Percentiles rank a stretch among this genome's conserved stretches.
Evolutionary conservation across 2,113 vertebrate species (phyloP).

Genomic region (Natator depressus): DNA sequence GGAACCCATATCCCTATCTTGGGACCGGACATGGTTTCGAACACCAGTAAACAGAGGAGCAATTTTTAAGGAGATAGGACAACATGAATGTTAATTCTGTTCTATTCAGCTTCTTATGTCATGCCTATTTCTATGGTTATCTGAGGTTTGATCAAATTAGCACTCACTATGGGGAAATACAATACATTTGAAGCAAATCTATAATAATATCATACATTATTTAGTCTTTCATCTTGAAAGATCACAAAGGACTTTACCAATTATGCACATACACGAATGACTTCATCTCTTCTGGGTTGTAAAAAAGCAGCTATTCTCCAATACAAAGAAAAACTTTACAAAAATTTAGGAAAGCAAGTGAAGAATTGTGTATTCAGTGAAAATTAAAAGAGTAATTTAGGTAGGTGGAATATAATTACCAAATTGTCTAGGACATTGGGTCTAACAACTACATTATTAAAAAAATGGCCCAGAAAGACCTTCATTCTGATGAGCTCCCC

Average conservation of each 20-base stretch:
- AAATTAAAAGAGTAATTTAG: neutral
- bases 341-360: neutral
- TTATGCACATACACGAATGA: accelerated
- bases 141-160: neutral
- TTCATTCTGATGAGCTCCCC: neutral
- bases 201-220: neutral
- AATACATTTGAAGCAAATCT: neutral
- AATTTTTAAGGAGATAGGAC: neutral
- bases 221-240: neutral
- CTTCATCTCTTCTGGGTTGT: neutral
- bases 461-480: neutral
- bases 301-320: neutral
- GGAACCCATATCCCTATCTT: no score
- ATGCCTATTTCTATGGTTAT: neutral
- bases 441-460: neutral
- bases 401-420: neutral
- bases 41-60: neutral
- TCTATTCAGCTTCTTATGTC: neutral
- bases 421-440: neutral
- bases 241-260: neutral
- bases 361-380: neutral
- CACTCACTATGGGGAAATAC: neutral
- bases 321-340: neutral
- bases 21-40: neutral
- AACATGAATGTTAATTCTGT: neutral